Conservation (phyloP, 2,797 vertebrate species). For the Sebastes matsubarae region DNA sequence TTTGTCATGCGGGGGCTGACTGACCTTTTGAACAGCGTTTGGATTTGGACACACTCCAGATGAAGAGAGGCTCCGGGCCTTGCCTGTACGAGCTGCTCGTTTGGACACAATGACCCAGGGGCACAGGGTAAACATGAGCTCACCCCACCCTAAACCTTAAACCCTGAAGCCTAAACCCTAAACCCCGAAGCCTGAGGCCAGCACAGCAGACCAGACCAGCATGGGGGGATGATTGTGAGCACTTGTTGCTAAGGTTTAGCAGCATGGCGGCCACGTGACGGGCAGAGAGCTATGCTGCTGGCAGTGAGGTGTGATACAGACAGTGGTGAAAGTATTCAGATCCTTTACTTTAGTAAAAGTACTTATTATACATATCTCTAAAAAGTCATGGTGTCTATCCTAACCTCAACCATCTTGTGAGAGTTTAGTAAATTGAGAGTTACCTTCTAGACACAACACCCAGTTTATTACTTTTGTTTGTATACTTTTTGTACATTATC, state of each 20-base stretch:
- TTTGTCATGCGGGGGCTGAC: not conserved
- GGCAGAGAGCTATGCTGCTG: not conserved
- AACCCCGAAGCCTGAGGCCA: not conserved
- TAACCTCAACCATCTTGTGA: too few relatives aligned
- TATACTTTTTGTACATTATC: not conserved
- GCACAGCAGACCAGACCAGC: not conserved
- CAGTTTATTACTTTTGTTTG: not conserved
- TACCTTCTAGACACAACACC: too few relatives aligned
- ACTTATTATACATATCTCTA: too few relatives aligned
- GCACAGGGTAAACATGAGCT: constrained; percentile 40
- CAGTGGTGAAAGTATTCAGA: not conserved
- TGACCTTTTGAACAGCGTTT: constrained; percentile 56
- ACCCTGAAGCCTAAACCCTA: not conserved
- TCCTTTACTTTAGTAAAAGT: not conserved
- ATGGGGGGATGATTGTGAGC: not conserved
- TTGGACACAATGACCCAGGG: constrained; percentile 38
- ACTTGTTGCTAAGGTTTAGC: constrained; percentile 4
- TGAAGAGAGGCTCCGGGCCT: constrained; percentile 7
- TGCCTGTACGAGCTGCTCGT: not conserved
- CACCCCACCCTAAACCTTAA: not conserved
- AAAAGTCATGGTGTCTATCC: too few relatives aligned
- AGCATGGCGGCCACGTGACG: not conserved
- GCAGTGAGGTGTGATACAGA: not conserved
- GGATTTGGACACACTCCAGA: constrained; percentile 55
- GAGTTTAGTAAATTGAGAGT: too few relatives aligned